phyloP scores from a whole-genome alignment of 2,888 invertebrate species.

The Metopia argyrocephala region DNA sequence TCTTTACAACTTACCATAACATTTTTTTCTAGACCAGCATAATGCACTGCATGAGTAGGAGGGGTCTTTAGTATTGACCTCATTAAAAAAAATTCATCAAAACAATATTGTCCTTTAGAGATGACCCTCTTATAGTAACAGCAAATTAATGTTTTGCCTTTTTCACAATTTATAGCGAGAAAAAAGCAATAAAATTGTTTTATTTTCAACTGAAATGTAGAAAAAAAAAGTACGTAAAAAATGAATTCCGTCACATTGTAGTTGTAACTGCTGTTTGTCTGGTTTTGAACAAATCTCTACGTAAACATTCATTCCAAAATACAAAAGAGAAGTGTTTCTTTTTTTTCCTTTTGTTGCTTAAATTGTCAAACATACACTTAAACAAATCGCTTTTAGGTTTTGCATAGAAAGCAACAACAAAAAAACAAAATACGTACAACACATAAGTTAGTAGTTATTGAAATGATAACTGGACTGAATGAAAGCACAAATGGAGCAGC shows the following conservation, averaged over 20 bases:
- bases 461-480: too few species aligned
- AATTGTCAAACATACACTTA: conserved; percentile 6
- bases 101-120: neutral
- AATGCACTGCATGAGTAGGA: too few species aligned
- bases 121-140: neutral
- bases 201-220: conserved; percentile 35
- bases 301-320: neutral
- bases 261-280: neutral
- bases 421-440: too few species aligned
- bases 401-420: too few species aligned
- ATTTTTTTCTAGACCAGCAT: too few species aligned
- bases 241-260: conserved; percentile 2
- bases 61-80: too few species aligned
- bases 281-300: conserved; percentile 13
- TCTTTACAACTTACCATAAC: too few species aligned
- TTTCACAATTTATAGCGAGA: conserved; percentile 46
- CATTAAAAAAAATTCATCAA: too few species aligned
- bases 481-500: too few species aligned
- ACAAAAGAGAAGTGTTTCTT: too few species aligned
- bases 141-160: conserved; percentile 43
- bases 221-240: neutral
- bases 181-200: conserved; percentile 37
- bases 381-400: too few species aligned
- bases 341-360: conserved; percentile 44
- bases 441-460: too few species aligned